Evolutionary conservation across 2,113 vertebrate species (phyloP).

Genomic region (Catharus fuscescens): DNA sequence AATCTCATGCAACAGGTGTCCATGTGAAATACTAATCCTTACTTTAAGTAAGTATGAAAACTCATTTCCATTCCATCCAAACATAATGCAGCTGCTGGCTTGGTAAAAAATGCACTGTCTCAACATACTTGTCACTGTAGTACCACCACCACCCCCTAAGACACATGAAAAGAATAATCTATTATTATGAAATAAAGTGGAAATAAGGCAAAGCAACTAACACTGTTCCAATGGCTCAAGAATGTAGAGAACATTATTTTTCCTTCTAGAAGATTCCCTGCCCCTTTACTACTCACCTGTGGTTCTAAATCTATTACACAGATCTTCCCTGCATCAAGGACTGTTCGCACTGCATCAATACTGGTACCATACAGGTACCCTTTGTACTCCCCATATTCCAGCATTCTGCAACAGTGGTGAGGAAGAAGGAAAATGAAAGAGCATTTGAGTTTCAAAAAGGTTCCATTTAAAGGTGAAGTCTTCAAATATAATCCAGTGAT

Average conservation of each 20-base stretch:
- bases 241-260: not conserved
- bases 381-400: conserved; percentile 91
- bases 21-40: not conserved
- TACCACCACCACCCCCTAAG: not conserved
- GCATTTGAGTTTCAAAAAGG: not conserved
- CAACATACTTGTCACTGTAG: not conserved
- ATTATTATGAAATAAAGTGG: not conserved
- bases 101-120: not conserved
- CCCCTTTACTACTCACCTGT: conserved; percentile 75
- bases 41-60: not conserved
- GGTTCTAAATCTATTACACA: conserved; percentile 93
- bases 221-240: not conserved
- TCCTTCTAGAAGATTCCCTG: not conserved
- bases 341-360: conserved; percentile 80
- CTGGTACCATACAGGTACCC: conserved; percentile 93
- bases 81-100: not conserved
- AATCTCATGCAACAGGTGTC: not conserved
- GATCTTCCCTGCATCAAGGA: conserved; percentile 85
- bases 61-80: not conserved
- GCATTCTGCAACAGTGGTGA: conserved; percentile 77
- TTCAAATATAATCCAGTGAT: not conserved
- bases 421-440: not conserved
- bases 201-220: not conserved
- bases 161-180: not conserved
- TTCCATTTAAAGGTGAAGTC: not conserved